Conservation (phyloP, 1,140 invertebrate genomes). For the Drosophila ironensis region DNA sequence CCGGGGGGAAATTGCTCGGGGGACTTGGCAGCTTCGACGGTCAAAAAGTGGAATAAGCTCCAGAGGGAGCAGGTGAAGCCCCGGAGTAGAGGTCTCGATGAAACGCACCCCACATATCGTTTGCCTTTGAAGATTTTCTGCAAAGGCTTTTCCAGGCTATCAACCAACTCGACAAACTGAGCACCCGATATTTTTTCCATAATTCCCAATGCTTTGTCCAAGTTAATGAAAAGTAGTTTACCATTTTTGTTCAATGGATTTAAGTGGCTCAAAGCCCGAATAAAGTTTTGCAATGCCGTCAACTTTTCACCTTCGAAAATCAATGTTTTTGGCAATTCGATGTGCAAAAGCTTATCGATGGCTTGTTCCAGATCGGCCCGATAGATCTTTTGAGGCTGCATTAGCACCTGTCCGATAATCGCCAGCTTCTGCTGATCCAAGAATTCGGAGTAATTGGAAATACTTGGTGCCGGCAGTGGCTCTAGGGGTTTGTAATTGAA, state of each 20-base stretch:
- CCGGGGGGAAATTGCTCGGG: conserved; percentile 81
- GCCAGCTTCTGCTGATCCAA: conserved; percentile 30
- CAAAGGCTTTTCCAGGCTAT: background rate
- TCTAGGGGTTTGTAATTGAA: background rate
- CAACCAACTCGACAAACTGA: conserved; percentile 3
- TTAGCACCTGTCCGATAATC: conserved; percentile 29
- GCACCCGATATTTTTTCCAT: background rate
- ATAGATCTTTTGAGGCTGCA: conserved; percentile 14
- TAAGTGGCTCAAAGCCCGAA: conserved; percentile 10
- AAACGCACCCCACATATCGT: conserved; percentile 85
- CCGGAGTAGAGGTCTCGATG: conserved; percentile 84
- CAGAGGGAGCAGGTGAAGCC: conserved; percentile 98
- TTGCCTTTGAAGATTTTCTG: conserved; percentile 83
- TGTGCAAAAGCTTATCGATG: conserved; percentile 53
- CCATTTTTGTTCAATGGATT: conserved; percentile 45
- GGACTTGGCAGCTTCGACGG: conserved; percentile 88
- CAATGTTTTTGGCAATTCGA: conserved; percentile 48
- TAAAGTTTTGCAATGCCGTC: conserved; percentile 20
- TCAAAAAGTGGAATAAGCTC: conserved; percentile 96
- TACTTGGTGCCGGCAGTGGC: background rate
- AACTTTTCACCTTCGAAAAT: conserved; percentile 15
- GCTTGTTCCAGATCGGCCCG: conserved; percentile 60
- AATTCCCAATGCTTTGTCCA: background rate
- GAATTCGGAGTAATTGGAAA: background rate
- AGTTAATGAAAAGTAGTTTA: conserved; percentile 3